Base-by-base conservation (phyloP, 2,888 invertebrate species). In the Latrodectus hesperus region DNA sequence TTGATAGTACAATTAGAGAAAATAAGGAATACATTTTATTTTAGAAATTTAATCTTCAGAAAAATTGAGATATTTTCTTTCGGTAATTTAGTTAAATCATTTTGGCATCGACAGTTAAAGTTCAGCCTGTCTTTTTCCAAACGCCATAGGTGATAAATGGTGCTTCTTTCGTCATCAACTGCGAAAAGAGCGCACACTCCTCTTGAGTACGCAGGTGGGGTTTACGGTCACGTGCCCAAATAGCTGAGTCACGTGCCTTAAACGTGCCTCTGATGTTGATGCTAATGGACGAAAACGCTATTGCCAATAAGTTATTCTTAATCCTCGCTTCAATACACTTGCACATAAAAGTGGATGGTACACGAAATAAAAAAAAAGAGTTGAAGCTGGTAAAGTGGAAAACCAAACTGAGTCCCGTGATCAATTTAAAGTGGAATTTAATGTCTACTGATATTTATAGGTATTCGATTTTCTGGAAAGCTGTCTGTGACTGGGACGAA, bases 201-300 rank as follows among this genome's bases (percentile, higher is more conserved):
- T 55, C 72, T 80, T 60, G 80, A 72, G 72, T 77, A 65, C 77
- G 76, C 84, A 84, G 84, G 77, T 84, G 84, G 72, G 71, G 55
- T 53, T 60, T 83, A 64, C 67, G 65, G 70, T 67, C 80, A 82
- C 82, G 82, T 82, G 82, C 75, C 55, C 64, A 70, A 82, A 75
- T 86, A 80, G 80, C 80, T 70, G 75, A 51, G 80, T 80, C 85
- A 86, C 85, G 85, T 85, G 85, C 80, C 70, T 52, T n/a, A 85
- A 80, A 85, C 85, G 85, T 86, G 85, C 80, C 80, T 70, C 85
- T 68, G 64, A 75, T 70, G 38, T 67, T 64, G 71, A 80, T 86
- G 80, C 85, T 86, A 80, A 86, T 86, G 85, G 80, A 80, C 78
- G 73, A 51, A 51, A 73, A 71, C 77, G 49, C 49, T 71, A 64